Conservation (phyloP, 2,888 invertebrate genomes). For the Liopterus haemorrhoidalis region DNA sequence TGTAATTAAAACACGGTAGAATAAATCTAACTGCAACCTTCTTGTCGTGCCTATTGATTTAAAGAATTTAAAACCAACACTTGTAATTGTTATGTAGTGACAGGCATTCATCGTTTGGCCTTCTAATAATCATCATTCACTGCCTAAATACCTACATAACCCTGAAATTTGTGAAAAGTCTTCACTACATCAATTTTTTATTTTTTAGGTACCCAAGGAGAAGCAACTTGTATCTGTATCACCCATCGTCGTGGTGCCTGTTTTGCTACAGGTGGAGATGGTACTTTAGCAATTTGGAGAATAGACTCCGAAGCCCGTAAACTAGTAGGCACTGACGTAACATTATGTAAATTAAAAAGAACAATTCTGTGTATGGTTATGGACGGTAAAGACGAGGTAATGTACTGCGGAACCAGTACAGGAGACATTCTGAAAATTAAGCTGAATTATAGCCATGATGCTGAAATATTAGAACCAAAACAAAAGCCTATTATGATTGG, state of each 20-base stretch:
- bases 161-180: no score
- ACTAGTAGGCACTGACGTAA: constrained; percentile 66
- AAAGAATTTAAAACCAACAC: no score
- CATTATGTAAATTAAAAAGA: constrained; percentile 72
- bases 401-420: constrained; percentile 80
- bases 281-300: constrained; percentile 69
- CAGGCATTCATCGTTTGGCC: no score
- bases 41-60: no score
- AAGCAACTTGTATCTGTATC: constrained; percentile 45
- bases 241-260: constrained; percentile 55
- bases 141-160: no score
- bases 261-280: constrained; percentile 70
- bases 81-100: no score
- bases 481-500: constrained; percentile 57
- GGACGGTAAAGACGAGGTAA: constrained; percentile 62
- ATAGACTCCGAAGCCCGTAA: constrained; percentile 63
- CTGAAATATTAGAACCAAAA: constrained; percentile 47
- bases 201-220: constrained; percentile 35
- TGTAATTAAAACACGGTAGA: no score
- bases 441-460: constrained; percentile 57
- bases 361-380: constrained; percentile 68
- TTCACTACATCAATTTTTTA: neutral
- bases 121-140: no score
- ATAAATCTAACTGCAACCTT: no score
- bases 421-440: constrained; percentile 65